A percentile compares a stretch with the other conserved stretches of the same genome.
Conservation (phyloP, 2,888 invertebrate species). For the Mesochorus sp. region DNA sequence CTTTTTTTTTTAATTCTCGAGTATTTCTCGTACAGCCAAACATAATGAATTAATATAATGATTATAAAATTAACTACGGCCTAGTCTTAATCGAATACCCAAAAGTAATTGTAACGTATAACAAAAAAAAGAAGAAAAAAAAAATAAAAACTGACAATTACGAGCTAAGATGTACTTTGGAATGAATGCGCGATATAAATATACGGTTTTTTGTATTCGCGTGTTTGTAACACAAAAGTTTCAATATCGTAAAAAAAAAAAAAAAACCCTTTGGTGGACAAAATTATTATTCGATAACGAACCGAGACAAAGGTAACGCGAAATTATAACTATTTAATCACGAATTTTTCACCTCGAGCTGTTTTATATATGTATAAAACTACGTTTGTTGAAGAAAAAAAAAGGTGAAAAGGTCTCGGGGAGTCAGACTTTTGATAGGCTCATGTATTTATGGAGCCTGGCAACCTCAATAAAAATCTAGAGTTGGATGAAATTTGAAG, state of each 20-base stretch:
- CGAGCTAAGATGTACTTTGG: constrained; percentile 65
- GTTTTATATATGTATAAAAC: no score
- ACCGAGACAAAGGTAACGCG: neutral
- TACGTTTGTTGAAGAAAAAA: no score
- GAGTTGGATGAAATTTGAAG: no score
- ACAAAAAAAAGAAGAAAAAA: constrained; percentile 39
- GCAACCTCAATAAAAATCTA: no score
- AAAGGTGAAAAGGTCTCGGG: no score
- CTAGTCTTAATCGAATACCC: neutral
- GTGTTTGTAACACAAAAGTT: constrained; percentile 23
- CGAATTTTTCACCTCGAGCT: no score
- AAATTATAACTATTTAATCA: no score
- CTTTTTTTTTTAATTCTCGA: constrained; percentile 22
- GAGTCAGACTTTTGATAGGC: constrained; percentile 38
- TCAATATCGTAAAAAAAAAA: constrained; percentile 9
- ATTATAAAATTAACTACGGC: constrained; percentile 10
- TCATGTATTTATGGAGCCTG: constrained; percentile 6
- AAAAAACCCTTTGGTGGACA: neutral
- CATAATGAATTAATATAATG: constrained; percentile 9
- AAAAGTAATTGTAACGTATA: constrained; percentile 25
- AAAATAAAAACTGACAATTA: constrained; percentile 32
- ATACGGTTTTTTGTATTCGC: constrained; percentile 64
- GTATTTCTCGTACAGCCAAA: constrained; percentile 37
- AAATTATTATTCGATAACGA: neutral
- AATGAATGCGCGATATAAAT: constrained; percentile 69